phyloP scores from a whole-genome alignment of 2,888 invertebrate species.

The Lingula anatina region DNA sequence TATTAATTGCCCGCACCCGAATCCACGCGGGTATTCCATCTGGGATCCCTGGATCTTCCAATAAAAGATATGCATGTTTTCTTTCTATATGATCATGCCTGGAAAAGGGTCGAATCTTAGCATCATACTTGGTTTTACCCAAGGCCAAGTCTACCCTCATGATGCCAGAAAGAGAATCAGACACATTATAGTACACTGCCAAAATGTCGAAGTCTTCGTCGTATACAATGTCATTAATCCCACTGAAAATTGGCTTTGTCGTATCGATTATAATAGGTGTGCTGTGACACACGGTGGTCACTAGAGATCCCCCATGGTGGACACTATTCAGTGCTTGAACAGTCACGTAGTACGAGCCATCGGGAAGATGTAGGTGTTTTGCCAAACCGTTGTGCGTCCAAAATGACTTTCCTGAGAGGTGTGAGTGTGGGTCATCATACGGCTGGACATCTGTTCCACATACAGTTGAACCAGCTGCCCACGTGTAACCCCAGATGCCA shows the following conservation, averaged over 20 bases:
- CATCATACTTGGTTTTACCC: conserved; percentile 15
- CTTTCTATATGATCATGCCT: conserved; percentile 11
- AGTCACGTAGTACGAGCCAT: conserved; percentile 27
- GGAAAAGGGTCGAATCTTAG: conserved; percentile 18
- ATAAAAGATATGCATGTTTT: background rate
- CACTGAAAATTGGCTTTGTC: conserved; percentile 25
- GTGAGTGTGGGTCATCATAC: conserved; percentile 29
- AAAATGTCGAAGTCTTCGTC: conserved; percentile 21
- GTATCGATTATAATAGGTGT: conserved; percentile 27
- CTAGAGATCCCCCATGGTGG: conserved; percentile 30
- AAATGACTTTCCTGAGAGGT: conserved; percentile 19
- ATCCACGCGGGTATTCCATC: conserved; percentile 33
- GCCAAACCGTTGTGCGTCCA: conserved; percentile 23
- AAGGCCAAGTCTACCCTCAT: conserved; percentile 19
- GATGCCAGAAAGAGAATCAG: conserved; percentile 28
- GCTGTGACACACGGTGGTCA: conserved; percentile 29
- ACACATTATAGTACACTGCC: conserved; percentile 21
- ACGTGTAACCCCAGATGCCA: conserved; percentile 22
- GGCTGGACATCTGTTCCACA: conserved; percentile 22
- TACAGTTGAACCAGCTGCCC: conserved; percentile 15
- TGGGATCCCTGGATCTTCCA: conserved; percentile 8
- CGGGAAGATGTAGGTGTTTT: conserved; percentile 14
- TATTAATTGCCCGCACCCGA: conserved; percentile 23
- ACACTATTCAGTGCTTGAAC: conserved; percentile 31
- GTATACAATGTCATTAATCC: conserved; percentile 27